These are phyloP conservation scores for Osmerus mordax DNA, from an alignment of 2,113 vertebrate genomes.

Conservation along the genomic window DNA sequence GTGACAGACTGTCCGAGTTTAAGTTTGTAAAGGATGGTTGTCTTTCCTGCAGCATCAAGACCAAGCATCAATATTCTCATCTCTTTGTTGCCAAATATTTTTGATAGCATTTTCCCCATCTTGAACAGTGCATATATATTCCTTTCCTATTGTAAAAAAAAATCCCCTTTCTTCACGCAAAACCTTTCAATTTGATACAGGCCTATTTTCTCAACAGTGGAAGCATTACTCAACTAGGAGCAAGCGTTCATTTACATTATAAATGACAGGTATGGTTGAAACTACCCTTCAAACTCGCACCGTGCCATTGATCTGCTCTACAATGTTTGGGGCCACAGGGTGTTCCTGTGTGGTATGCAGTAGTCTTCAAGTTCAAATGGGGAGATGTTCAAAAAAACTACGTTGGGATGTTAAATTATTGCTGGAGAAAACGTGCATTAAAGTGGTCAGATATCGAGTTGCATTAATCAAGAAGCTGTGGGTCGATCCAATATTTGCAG, in stretches of 20 bases:
- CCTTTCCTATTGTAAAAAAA: constrained; percentile 35
- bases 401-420: not conserved
- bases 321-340: too few relatives aligned
- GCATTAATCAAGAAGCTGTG: constrained; percentile 9
- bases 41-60: constrained; percentile 96
- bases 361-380: not conserved
- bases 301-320: too few relatives aligned
- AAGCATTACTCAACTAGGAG: too few relatives aligned
- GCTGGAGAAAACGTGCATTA: constrained; percentile 37
- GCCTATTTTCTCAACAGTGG: too few relatives aligned
- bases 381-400: not conserved
- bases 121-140: constrained; percentile 77
- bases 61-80: constrained; percentile 99
- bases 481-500: constrained; percentile 7
- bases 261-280: too few relatives aligned
- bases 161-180: too few relatives aligned
- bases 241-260: too few relatives aligned
- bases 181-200: too few relatives aligned
- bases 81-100: constrained; percentile 99
- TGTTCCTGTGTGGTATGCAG: too few relatives aligned
- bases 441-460: constrained; percentile 34
- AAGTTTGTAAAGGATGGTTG: constrained; percentile 98
- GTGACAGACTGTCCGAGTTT: constrained; percentile 99
- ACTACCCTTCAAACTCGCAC: too few relatives aligned
- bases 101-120: constrained; percentile 99